A percentile compares a stretch with the other conserved stretches of the same genome.
Conservation (phyloP, 1,140 invertebrate genomes). For the Cherax quadricarinatus region DNA sequence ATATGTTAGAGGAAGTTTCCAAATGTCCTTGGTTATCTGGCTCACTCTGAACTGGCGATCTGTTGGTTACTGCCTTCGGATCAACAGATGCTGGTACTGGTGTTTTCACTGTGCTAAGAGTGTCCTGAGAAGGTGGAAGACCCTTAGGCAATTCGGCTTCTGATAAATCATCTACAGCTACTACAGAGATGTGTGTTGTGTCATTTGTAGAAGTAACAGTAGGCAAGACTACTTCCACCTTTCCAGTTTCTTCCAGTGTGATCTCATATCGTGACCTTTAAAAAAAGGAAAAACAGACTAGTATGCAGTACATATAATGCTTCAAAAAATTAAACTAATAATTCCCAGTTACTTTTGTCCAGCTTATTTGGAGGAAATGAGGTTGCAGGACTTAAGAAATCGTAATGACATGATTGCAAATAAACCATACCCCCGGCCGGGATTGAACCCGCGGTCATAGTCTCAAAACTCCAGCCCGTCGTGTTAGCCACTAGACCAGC, state of each 20-base stretch:
- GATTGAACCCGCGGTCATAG: too few species aligned
- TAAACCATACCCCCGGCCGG: too few species aligned
- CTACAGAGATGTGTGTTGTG: conserved; percentile 73
- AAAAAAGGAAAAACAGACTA: neutral
- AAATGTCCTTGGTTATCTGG: conserved; percentile 34
- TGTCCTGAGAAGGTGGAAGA: neutral
- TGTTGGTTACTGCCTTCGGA: conserved; percentile 5
- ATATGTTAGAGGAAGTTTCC: conserved; percentile 61
- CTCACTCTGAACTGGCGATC: conserved; percentile 39
- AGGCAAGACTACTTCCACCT: conserved; percentile 31
- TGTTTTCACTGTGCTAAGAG: neutral
- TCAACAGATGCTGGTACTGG: neutral
- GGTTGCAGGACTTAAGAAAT: too few species aligned
- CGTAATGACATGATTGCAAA: too few species aligned
- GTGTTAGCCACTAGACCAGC: too few species aligned
- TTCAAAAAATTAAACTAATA: too few species aligned
- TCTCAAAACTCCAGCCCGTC: too few species aligned
- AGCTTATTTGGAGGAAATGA: too few species aligned
- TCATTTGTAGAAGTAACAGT: conserved; percentile 24
- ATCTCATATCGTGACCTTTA: conserved; percentile 54
- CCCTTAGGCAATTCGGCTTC: neutral
- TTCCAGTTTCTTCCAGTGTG: conserved; percentile 50
- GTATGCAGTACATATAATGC: too few species aligned
- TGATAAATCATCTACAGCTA: conserved; percentile 60
- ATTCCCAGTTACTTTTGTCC: too few species aligned